These are phyloP conservation scores for Teleogryllus occipitalis DNA, from an alignment of 1,140 invertebrate species.

Conservation along the genomic window DNA sequence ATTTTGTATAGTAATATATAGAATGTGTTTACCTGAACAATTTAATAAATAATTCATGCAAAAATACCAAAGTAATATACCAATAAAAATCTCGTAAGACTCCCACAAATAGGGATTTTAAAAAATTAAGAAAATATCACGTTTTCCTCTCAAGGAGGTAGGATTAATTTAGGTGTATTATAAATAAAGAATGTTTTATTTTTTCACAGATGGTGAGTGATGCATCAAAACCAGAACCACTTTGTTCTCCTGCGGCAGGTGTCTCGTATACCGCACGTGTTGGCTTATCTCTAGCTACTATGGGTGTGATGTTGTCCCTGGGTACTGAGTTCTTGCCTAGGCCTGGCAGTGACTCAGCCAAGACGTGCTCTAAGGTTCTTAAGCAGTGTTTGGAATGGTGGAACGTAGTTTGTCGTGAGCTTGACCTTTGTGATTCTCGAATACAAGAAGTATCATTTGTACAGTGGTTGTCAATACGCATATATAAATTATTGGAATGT, in stretches of 20 bases:
- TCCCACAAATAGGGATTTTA: neutral
- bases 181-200: neutral
- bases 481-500: neutral
- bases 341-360: neutral
- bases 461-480: neutral
- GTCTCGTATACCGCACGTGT: neutral
- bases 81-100: neutral
- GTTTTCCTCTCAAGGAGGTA: neutral
- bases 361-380: neutral
- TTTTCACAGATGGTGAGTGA: neutral
- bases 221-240: neutral
- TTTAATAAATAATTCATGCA: neutral
- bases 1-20: no score
- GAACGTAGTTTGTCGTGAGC: neutral
- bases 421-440: neutral
- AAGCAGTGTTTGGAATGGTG: neutral
- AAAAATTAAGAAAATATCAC: neutral
- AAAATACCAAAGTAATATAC: neutral
- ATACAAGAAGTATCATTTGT: neutral
- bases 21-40: neutral
- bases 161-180: neutral
- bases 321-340: neutral
- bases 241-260: neutral
- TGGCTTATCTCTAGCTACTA: neutral
- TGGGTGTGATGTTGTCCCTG: neutral